A percentile compares a stretch with the other conserved stretches of the same genome.
These are phyloP conservation scores for Oegoconia quadripuncta DNA, from an alignment of 2,888 invertebrate genomes.

Conservation along the genomic window DNA sequence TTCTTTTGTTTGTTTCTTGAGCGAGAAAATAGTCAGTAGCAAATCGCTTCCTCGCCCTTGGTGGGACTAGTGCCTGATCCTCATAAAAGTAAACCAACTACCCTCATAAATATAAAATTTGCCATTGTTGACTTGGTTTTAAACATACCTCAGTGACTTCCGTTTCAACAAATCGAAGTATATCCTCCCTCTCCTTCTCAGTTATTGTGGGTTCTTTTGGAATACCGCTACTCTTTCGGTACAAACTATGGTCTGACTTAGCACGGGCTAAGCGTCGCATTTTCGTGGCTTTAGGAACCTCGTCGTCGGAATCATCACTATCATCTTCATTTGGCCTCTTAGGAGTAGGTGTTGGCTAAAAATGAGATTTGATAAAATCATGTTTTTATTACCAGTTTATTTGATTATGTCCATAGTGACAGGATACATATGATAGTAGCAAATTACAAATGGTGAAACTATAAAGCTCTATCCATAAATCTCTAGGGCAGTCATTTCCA, in stretches of 20 bases:
- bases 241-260: slow-evolving; percentile 56
- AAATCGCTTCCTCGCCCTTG: no score
- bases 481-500: no score
- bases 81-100: not conserved
- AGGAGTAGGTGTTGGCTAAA: slow-evolving; percentile 89
- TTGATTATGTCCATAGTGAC: not conserved
- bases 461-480: not conserved
- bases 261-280: slow-evolving; percentile 79
- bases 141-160: slow-evolving; percentile 84
- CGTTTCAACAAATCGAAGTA: slow-evolving; percentile 89
- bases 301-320: slow-evolving; percentile 83
- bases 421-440: not conserved
- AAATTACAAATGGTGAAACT: not conserved
- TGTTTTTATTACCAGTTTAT: not conserved
- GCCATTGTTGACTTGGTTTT: not conserved
- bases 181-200: slow-evolving; percentile 88
- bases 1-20: no score
- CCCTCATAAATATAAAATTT: not conserved
- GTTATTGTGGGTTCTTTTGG: slow-evolving; percentile 81
- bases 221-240: slow-evolving; percentile 64
- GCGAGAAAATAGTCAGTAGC: no score
- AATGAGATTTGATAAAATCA: slow-evolving; percentile 28
- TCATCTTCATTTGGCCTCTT: slow-evolving; percentile 85
- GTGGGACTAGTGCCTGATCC: not conserved
- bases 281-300: slow-evolving; percentile 80